phyloP scores from a whole-genome alignment of 2,797 vertebrate species.

The Neostethus bicornis region DNA sequence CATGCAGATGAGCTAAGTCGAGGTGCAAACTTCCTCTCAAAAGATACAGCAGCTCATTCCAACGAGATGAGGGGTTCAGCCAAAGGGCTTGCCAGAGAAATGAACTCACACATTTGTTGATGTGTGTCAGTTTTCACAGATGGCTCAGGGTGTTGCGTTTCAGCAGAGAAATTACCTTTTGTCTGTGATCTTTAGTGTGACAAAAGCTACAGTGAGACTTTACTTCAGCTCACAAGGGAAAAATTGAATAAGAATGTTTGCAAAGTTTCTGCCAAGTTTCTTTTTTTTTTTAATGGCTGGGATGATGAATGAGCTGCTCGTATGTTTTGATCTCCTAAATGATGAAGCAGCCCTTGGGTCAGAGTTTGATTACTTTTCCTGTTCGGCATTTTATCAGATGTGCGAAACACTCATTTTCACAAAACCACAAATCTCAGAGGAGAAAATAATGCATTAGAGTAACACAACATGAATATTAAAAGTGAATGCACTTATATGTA shows the following conservation, averaged over 20 bases:
- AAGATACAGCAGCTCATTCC: neutral
- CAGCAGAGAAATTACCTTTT: conserved; percentile 34
- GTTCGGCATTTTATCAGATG: conserved; percentile 26
- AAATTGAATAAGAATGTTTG: conserved; percentile 4
- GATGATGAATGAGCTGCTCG: conserved; percentile 41
- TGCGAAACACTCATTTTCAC: conserved; percentile 21
- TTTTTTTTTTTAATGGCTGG: neutral
- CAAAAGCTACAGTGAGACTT: conserved; percentile 13
- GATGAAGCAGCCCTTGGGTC: conserved; percentile 6
- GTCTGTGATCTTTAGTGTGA: conserved; percentile 4
- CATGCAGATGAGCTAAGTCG: conserved; percentile 1
- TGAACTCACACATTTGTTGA: conserved; percentile 28
- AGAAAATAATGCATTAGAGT: conserved; percentile 13
- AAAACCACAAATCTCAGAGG: conserved; percentile 1
- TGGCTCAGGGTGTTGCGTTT: conserved; percentile 37
- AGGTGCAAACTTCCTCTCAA: neutral
- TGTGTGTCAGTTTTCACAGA: conserved; percentile 42
- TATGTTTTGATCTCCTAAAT: neutral
- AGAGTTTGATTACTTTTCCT: conserved; percentile 34
- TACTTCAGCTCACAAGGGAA: conserved; percentile 8
- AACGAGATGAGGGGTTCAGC: conserved; percentile 5
- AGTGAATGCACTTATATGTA: conserved; percentile 18
- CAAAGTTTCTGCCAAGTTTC: neutral
- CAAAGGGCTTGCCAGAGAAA: conserved; percentile 1
- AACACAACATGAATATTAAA: conserved; percentile 12